These are phyloP conservation scores for Arbacia lixula DNA, from an alignment of 53 echinoderm and acorn worm genomes.

Conservation along the genomic window DNA sequence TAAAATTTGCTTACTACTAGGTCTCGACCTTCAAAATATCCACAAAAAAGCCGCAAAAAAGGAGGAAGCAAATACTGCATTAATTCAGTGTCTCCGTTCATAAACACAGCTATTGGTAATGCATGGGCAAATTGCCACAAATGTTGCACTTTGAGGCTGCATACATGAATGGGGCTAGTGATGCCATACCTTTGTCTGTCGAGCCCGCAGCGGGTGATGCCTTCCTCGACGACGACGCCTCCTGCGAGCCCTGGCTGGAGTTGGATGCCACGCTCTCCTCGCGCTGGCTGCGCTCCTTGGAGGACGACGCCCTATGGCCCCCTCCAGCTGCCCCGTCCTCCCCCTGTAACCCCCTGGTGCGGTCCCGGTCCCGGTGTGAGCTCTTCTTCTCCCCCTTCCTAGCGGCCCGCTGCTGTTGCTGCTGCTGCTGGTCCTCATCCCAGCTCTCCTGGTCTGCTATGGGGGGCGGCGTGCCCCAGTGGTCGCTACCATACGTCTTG, in stretches of 20 bases:
- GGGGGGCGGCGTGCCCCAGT: slow-evolving; percentile 7
- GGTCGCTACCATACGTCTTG: slow-evolving; percentile 29
- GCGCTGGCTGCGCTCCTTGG: slow-evolving; percentile 64
- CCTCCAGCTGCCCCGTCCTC: slow-evolving; percentile 15
- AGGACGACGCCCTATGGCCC: slow-evolving; percentile 49
- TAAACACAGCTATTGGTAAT: too few species aligned
- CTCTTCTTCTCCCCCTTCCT: slow-evolving; percentile 26
- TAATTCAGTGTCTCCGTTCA: too few species aligned
- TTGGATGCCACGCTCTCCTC: slow-evolving; percentile 85
- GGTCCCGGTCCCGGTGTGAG: slow-evolving; percentile 27
- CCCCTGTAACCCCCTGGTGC: slow-evolving; percentile 10
- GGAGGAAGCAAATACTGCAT: too few species aligned
- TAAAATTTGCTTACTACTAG: too few species aligned
- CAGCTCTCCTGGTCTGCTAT: slow-evolving; percentile 40
- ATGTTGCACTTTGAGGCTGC: too few species aligned
- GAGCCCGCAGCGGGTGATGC: slow-evolving; percentile 78
- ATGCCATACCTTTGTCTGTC: slow-evolving; percentile 78
- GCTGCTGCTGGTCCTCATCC: background rate
- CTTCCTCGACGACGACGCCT: slow-evolving; percentile 64
- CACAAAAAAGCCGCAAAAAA: too few species aligned
- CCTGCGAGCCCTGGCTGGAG: slow-evolving; percentile 89
- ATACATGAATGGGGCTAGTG: too few species aligned
- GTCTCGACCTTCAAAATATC: too few species aligned
- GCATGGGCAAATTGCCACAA: too few species aligned
- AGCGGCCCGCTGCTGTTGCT: background rate